Evolutionary conservation across 2,888 invertebrate genomes (phyloP).

Genomic region (Hipparchia sbordonii): DNA sequence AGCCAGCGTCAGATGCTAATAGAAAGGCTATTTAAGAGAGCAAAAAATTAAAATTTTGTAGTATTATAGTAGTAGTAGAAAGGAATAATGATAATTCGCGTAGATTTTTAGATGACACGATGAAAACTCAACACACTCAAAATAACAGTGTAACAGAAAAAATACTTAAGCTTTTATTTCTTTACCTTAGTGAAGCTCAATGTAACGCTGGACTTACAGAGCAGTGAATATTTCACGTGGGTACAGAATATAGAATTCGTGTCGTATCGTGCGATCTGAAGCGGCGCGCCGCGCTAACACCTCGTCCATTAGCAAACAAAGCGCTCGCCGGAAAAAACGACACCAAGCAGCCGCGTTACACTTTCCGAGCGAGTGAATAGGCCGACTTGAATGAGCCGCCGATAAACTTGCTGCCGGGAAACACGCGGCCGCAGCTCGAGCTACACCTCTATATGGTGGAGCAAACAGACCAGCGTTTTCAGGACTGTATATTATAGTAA

Average conservation of each 20-base stretch:
- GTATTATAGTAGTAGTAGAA: too few species aligned
- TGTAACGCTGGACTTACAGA: background rate
- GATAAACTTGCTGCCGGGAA: background rate
- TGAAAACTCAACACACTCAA: background rate
- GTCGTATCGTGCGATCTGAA: constrained; percentile 1
- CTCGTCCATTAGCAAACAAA: constrained; percentile 13
- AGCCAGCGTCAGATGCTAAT: too few species aligned
- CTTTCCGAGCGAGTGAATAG: background rate
- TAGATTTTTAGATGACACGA: background rate
- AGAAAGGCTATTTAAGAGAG: too few species aligned
- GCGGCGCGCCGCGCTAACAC: background rate
- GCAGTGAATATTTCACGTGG: background rate
- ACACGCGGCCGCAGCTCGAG: background rate
- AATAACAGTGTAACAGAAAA: too few species aligned
- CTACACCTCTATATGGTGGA: background rate
- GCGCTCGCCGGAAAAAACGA: constrained; percentile 4
- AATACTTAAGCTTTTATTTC: background rate
- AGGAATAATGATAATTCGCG: background rate
- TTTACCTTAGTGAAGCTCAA: background rate
- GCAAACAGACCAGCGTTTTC: background rate
- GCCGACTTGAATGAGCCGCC: background rate
- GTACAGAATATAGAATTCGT: background rate
- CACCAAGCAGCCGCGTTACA: background rate
- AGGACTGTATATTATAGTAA: background rate
- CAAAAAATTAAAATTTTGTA: too few species aligned